Base-by-base conservation (phyloP, 2,888 invertebrate genomes). In the Psylliodes chrysocephalus region DNA sequence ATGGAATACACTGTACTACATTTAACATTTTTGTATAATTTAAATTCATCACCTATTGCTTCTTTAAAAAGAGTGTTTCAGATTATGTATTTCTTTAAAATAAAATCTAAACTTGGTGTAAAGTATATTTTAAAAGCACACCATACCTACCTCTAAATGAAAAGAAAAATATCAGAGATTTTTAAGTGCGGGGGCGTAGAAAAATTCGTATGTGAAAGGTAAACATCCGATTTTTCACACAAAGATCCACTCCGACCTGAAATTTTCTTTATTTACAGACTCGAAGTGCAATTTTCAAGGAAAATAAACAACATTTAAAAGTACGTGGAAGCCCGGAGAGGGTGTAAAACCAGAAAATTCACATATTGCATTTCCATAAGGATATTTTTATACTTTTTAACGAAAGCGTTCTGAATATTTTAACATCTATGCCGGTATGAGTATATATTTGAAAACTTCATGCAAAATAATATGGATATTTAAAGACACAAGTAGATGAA, bases 331-430 rank as follows among this genome's bases (percentile, higher is more conserved):
- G 40, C 25, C 62, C 51, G 49, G 30, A 62, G 49, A 51, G 62
- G 49, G 56, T 62, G 56, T 62, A 56, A 56, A 55, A 62, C 49
- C 49, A 33, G 51, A 44, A 62, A 62, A 46, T 62, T 62, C 62
- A 44, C 62, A 62, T 62, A 64, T 54, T 49, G 62, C 55, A 67
- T 61, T 67, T 64, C 64, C 64, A 67, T 67, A 60, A 22, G 49
- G 60, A 61, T 55, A 61, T 61, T 63, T 55, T 61, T 52, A 33
- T 63, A 53, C 64, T 51, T 64, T 57, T 67, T 60, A 49, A 17
- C 18, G 33, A 60, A 40, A 57, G 6, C 40, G 51, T 59, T 49
- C 51, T 25, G 51, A 59, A 51, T 38, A 51, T 25, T n/a, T 3
- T 49, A 49, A 2, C 8, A 6, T 49, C 6, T 15, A 15, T 49